Evolutionary conservation across 2,113 vertebrate genomes (phyloP), one percentile per base, ranked within the genome.

Genomic region (Gulo gulo): DNA sequence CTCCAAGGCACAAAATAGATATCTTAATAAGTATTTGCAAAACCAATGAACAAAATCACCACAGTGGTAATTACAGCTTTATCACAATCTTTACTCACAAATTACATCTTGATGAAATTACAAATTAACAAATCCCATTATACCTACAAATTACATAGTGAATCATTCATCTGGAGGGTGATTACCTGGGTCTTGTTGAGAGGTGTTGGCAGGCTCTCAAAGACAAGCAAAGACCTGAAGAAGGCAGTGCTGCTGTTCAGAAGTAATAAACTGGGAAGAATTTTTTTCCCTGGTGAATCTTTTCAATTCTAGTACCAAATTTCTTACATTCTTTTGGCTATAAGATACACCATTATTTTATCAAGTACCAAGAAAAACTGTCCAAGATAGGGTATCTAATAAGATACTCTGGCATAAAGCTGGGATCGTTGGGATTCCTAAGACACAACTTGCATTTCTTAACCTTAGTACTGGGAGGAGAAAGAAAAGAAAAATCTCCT

Each of bases 71-170:
- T 96, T 92, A 95, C 6, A 84, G 69, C 61, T 92, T 95, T 90
- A 84, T 80, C 74, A 88, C 57, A 63, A 59, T 81, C 50, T 94
- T 83, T 80, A 95, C 52, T 95, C 87, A 96, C 91, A 98, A 95
- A 96, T 92, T 92, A 84, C 24, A 93, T 90, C 92, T 90, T 94
- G 86, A 94, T 96, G 61, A 93, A 97, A 94, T 94, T 95, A 94
- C 74, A 96, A 97, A 96, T 98, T 86, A 97, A 90, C 55, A 96
- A 94, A 95, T 88, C 87, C 87, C 71, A 80, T 94, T 96, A 71
- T 47, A 89, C 71, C 45, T 90, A 80, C 63, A 93, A 92, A 96
- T 96, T 86, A 42, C 45, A 65, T 7, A 79, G 47, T 71, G 90
- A 90, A 55, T 80, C 73, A 87, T 31, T 83, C 65, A 36, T 59